A percentile compares a stretch with the other conserved stretches of the same genome.
Conservation (phyloP, 2,888 invertebrate species). For the Pandemis cinnamomeana region DNA sequence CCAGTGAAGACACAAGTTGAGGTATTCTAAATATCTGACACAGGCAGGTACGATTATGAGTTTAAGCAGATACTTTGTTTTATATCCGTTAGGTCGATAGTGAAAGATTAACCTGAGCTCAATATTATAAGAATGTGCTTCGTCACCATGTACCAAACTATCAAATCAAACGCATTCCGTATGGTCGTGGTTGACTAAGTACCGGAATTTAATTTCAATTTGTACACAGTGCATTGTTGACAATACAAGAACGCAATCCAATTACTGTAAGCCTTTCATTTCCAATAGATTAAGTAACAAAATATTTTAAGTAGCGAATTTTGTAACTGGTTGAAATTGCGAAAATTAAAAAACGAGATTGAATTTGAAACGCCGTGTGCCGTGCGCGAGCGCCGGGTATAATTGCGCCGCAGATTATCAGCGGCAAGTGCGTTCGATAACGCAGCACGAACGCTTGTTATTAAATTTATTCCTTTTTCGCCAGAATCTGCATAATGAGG, state of each 20-base stretch:
- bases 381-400: conserved; percentile 52
- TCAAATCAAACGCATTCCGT: conserved; percentile 7
- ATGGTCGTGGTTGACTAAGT: conserved; percentile 28
- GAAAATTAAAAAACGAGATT: conserved; percentile 67
- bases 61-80: not conserved
- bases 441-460: conserved; percentile 83
- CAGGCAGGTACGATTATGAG: not conserved
- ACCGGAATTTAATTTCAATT: conserved; percentile 41
- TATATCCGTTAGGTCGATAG: conserved; percentile 12
- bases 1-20: no score
- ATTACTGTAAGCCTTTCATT: conserved; percentile 71
- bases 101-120: not conserved
- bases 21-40: not conserved
- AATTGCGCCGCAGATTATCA: conserved; percentile 83
- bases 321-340: conserved; percentile 60
- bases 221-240: conserved; percentile 58
- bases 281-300: conserved; percentile 75
- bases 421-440: conserved; percentile 83
- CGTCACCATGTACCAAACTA: conserved; percentile 15
- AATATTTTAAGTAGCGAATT: conserved; percentile 59
- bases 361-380: conserved; percentile 49
- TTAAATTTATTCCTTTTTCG: conserved; percentile 84
- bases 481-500: conserved; percentile 84
- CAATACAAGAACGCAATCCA: conserved; percentile 72
- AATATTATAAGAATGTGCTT: conserved; percentile 16